phyloP scores from a whole-genome alignment of 2,888 invertebrate species.

The Sarcophaga subvicina region DNA sequence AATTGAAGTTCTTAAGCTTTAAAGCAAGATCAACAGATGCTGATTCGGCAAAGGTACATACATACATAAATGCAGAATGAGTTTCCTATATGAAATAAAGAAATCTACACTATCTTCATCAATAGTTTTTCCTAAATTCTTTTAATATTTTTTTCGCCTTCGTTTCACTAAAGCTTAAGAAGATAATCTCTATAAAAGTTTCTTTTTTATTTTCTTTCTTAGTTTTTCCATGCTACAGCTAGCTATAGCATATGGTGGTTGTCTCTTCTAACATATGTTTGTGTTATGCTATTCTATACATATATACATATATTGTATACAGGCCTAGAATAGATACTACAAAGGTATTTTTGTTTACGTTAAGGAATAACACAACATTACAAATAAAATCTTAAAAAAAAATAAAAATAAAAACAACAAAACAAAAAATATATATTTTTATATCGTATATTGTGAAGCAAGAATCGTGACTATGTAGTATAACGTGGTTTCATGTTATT shows the following conservation, averaged over 20 bases:
- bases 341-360: conserved; percentile 30
- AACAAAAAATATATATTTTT: conserved; percentile 18
- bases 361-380: background rate
- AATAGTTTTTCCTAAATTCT: conserved; percentile 60
- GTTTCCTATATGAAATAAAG: conserved; percentile 54
- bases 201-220: background rate
- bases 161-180: conserved; percentile 16
- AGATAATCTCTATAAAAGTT: conserved; percentile 57
- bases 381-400: conserved; percentile 17
- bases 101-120: conserved; percentile 67
- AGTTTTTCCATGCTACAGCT: conserved; percentile 10
- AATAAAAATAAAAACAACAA: conserved; percentile 10
- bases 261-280: conserved; percentile 60
- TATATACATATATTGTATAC: conserved; percentile 9
- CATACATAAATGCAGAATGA: conserved; percentile 1
- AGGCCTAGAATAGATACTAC: conserved; percentile 50
- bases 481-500: conserved; percentile 66
- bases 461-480: conserved; percentile 69
- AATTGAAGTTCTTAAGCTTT: conserved; percentile 52
- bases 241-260: conserved; percentile 58
- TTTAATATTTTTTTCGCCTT: conserved; percentile 29
- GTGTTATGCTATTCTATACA: conserved; percentile 51
- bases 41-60: conserved; percentile 43
- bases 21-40: conserved; percentile 67
- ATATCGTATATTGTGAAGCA: conserved; percentile 62